Conservation (phyloP, 2,888 invertebrate species). For the Antitype chi region DNA sequence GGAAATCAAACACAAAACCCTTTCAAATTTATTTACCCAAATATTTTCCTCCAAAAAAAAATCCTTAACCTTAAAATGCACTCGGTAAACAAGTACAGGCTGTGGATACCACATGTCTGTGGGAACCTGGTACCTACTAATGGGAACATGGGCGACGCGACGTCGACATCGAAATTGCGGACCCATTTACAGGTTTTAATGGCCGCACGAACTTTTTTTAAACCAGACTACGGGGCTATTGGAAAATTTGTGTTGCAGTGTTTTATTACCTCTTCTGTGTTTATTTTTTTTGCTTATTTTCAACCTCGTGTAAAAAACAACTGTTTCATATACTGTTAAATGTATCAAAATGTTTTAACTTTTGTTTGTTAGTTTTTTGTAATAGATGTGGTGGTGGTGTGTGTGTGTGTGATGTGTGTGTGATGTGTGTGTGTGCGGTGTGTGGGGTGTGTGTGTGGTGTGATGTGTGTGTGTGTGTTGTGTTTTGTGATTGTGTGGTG, state of each 20-base stretch:
- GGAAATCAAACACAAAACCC: too few relatives aligned
- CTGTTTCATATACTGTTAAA: background rate
- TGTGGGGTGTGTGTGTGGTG: too few relatives aligned
- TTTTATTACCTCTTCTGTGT: conserved; percentile 20
- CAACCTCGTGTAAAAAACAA: rapidly evolving
- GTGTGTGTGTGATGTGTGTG: too few relatives aligned
- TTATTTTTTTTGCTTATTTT: background rate
- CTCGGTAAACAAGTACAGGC: conserved; percentile 3
- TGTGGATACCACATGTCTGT: conserved; percentile 42
- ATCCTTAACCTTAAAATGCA: conserved; percentile 20
- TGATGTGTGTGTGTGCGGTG: too few relatives aligned
- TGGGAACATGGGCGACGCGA: conserved; percentile 36
- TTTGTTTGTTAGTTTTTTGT: too few relatives aligned
- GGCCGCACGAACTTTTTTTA: conserved; percentile 36
- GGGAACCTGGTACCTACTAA: conserved; percentile 25
- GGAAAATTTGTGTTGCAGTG: conserved; percentile 6
- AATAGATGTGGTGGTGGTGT: too few relatives aligned
- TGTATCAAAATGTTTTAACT: background rate
- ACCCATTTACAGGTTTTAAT: conserved; percentile 36
- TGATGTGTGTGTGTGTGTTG: too few relatives aligned
- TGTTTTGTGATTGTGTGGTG: too few relatives aligned
- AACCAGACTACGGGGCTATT: background rate
- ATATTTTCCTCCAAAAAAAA: background rate
- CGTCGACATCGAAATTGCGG: conserved; percentile 40
- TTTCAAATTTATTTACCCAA: background rate